Evolutionary conservation across 2,888 invertebrate genomes (phyloP), one percentile per base, ranked within the genome.

Genomic region (Melanostoma scalare): DNA sequence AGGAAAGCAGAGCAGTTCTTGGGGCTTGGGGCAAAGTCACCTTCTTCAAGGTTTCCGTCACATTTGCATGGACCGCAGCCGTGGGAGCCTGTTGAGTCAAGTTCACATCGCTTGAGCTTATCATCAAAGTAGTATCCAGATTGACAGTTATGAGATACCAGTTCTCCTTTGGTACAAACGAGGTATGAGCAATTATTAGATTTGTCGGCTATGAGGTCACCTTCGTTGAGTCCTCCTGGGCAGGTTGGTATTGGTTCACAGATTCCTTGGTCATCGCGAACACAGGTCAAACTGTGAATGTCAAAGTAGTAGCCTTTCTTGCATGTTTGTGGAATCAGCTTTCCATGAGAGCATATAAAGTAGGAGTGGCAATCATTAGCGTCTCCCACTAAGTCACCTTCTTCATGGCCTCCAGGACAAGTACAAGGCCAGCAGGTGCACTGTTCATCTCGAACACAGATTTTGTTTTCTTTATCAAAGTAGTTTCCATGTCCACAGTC

Each of bases 401-500:
- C 76, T 2, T 50, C 6, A 6, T 60, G 61, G 0, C 81, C 81
- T n/a, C 69, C 77, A 10, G 71, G 52, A 33, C 82, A 81, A 8
- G 2, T 6, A 6, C 33, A 33, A 2, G 65, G 20, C 84, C 85
- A 84, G 58, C 86, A 86, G 9, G 10, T 38, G 9, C 74, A 53
- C 8, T 82, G 50, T 6, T 10, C 8, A 60, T 73, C 85, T 2
- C 20, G 52, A 10, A 20, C 42, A 63, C 89, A 89, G 6, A 86
- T 71, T 9, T 85, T 77, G 9, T 48, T 0, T 0, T 35, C 3
- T 4, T 3, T 60, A 48, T 88, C 85, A 53, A 87, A 88, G 63
- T 85, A 88, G 44, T 85, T 81, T 10, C 86, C 86, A 1, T 30
- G 68, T 0, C 52, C 46, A 35, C 89, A 88, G 5, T 79, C 73